Percentiles rank a stretch among this genome's conserved stretches.
These are phyloP conservation scores for Tachysurus vachellii DNA, from an alignment of 2,113 vertebrate species.

Conservation along the genomic window DNA sequence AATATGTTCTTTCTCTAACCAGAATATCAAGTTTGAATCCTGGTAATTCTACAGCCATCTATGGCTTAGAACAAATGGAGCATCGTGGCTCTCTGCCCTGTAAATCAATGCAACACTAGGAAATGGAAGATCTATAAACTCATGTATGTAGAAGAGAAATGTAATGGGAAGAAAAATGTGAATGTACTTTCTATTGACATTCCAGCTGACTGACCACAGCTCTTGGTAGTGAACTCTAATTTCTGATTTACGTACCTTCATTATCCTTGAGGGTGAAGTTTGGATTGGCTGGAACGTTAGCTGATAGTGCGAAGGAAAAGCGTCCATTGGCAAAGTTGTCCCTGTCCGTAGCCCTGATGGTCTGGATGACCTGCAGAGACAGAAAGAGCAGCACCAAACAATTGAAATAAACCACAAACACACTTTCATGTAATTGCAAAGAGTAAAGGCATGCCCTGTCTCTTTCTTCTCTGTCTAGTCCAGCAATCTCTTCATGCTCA, in stretches of 20 bases:
- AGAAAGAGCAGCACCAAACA: slow-evolving; percentile 50
- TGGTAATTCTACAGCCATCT: not conserved
- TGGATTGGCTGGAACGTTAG: slow-evolving; percentile 74
- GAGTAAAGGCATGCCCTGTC: not conserved
- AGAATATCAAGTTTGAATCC: not conserved
- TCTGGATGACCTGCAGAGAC: slow-evolving; percentile 80
- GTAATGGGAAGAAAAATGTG: not conserved
- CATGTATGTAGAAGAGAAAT: not conserved
- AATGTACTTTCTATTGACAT: not conserved
- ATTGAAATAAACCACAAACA: not conserved
- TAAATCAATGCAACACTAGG: not conserved
- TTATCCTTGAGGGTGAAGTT: slow-evolving; percentile 89
- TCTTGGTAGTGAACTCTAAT: not conserved
- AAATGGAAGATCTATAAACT: not conserved
- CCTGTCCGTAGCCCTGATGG: slow-evolving; percentile 80
- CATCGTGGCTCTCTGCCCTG: not conserved
- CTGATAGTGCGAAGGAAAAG: slow-evolving; percentile 80
- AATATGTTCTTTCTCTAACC: not conserved
- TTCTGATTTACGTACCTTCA: slow-evolving; percentile 72
- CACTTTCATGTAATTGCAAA: not conserved
- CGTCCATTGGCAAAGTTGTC: slow-evolving; percentile 84
- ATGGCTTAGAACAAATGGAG: not conserved
- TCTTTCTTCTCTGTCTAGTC: not conserved
- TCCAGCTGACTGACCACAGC: not conserved
- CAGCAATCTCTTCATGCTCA: not conserved